Base-by-base conservation (phyloP, 2,888 invertebrate species). In the Pollenia griseotomentosa region DNA sequence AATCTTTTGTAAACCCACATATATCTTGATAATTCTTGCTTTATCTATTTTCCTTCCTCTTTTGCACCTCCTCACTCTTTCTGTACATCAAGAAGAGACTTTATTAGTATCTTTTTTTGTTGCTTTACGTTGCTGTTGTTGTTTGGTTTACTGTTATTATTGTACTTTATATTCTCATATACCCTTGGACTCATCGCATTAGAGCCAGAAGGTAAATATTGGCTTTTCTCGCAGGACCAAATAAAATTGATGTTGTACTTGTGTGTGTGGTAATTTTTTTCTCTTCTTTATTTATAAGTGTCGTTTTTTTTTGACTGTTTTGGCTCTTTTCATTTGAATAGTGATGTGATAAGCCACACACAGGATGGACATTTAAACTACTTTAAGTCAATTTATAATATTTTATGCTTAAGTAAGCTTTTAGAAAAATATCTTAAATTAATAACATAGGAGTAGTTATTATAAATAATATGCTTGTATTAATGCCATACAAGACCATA, bases 141-240 rank as follows among this genome's bases (percentile, higher is more conserved):
- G 57, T 57, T 57, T 57, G 14, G 12, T 57, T 57, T 73, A 73
- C 44, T 57, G 44, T 73, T 73, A 57, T 73, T 73, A 44, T 73
- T 73, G 44, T 57, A 57, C 23, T 73, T 57, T 57, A 73, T 57
- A 44, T 73, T 73, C 57, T 57, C 14, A 42, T 71, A 71, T 73
- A 46, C 11, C 57, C 55, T 23, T 73, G 71, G 71, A 44, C 46
- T 59, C 44, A 46, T 46, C 23, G 19, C 23, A 57, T 57, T 57
- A 57, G 23, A 73, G 57, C 71, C 57, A 57, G 55, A 44, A 71
- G 71, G 71, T 57, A 57, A 57, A 73, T 73, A 57, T 73, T 57
- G 57, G 42, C 55, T 23, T 55, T 53, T 57, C 57, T 73, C 57
- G 55, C 6, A 57, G 71, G 71, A 57, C 57, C 12, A 44, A 57